phyloP scores from a whole-genome alignment of 2,113 vertebrate species.

The Panthera uncia region DNA sequence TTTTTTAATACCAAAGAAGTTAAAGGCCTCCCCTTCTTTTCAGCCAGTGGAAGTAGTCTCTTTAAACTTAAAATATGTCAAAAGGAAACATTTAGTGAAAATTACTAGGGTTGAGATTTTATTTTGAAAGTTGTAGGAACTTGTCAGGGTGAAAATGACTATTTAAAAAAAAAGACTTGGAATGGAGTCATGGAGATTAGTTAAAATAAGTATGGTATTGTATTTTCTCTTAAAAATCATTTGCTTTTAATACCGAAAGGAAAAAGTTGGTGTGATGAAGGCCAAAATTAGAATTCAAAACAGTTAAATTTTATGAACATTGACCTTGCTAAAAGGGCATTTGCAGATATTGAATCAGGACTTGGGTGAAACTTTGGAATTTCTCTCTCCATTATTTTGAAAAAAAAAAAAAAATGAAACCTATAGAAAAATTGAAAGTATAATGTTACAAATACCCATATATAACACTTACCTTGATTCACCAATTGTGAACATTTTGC shows the following conservation, averaged over 20 bases:
- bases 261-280: background rate
- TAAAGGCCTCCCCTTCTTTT: background rate
- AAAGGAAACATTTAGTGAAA: background rate
- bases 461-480: background rate
- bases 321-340: background rate
- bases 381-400: background rate
- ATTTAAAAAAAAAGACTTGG: background rate
- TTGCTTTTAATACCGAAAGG: background rate
- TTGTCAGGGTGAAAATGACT: constrained; percentile 12
- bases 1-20: background rate
- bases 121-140: background rate
- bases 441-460: background rate
- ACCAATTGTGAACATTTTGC: background rate
- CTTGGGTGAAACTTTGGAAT: constrained; percentile 2
- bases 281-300: constrained; percentile 15
- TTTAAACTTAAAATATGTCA: background rate
- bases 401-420: background rate
- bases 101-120: background rate
- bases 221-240: background rate
- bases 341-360: background rate
- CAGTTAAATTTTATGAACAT: background rate
- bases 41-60: background rate
- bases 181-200: background rate
- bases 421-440: background rate
- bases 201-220: background rate